Conservation (phyloP, 2,888 invertebrate species). For the Epinotia ramella region DNA sequence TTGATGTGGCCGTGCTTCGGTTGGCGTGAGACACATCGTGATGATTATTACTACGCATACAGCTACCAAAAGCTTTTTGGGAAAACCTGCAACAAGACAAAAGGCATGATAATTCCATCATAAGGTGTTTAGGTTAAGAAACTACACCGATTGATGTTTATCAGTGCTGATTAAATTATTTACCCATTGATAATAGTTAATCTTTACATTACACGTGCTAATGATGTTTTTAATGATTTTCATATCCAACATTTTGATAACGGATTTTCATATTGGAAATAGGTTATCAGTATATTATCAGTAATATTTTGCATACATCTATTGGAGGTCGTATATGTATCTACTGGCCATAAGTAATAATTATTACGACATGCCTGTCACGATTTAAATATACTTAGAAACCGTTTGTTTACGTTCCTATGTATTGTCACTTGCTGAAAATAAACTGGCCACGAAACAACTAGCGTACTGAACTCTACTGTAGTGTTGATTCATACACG, state of each 20-base stretch:
- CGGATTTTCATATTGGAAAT: conserved; percentile 7
- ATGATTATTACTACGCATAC: conserved; percentile 75
- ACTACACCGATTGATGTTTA: conserved; percentile 29
- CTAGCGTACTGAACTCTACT: too few species aligned
- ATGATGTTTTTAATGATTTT: conserved; percentile 1
- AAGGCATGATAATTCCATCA: conserved; percentile 31
- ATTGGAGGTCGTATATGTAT: too few species aligned
- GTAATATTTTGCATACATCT: conserved; percentile 3
- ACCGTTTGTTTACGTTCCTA: too few species aligned
- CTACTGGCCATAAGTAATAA: too few species aligned
- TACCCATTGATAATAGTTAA: background rate
- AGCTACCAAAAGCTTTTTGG: conserved; percentile 83
- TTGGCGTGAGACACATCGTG: conserved; percentile 75
- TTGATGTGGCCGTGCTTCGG: conserved; percentile 69
- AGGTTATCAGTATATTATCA: conserved; percentile 21
- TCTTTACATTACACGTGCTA: conserved; percentile 25
- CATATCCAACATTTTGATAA: conserved; percentile 1
- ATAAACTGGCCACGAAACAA: too few species aligned
- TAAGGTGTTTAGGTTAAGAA: conserved; percentile 2
- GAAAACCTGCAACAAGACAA: conserved; percentile 79
- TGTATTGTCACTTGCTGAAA: too few species aligned
- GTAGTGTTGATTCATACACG: too few species aligned
- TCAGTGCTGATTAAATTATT: conserved; percentile 24
- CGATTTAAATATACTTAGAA: too few species aligned
- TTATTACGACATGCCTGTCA: too few species aligned